These are phyloP conservation scores for Calephelis perditalis DNA, from an alignment of 2,888 invertebrate genomes.

Conservation along the genomic window DNA sequence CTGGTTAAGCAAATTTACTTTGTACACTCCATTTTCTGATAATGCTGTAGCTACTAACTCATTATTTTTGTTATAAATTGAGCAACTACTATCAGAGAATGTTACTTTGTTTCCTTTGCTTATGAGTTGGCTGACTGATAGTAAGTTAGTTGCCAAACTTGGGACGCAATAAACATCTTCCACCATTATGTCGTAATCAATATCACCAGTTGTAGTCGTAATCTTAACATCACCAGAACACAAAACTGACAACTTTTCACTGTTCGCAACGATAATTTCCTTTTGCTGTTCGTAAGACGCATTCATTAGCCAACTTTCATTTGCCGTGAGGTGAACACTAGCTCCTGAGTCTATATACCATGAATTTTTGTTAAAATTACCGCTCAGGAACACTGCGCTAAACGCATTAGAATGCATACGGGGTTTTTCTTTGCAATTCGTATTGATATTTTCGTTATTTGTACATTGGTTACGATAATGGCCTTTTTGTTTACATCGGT, in stretches of 20 bases:
- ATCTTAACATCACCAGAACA: conserved; percentile 24
- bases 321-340: conserved; percentile 17
- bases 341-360: conserved; percentile 26
- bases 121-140: conserved; percentile 25
- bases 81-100: conserved; percentile 19
- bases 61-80: conserved; percentile 5
- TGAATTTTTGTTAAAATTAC: conserved; percentile 18
- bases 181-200: conserved; percentile 5
- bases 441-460: background rate
- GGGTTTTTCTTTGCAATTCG: background rate
- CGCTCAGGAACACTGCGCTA: conserved; percentile 20
- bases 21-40: conserved; percentile 16
- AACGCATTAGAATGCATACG: conserved; percentile 8
- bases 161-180: conserved; percentile 24
- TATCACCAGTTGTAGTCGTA: background rate
- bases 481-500: conserved; percentile 17
- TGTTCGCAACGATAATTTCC: conserved; percentile 27
- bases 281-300: conserved; percentile 13
- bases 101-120: conserved; percentile 21
- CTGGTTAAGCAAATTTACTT: conserved; percentile 2
- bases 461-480: conserved; percentile 13
- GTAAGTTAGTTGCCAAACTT: conserved; percentile 22
- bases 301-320: conserved; percentile 15
- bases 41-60: conserved; percentile 14
- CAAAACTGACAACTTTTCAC: conserved; percentile 20